phyloP scores from a whole-genome alignment of 2,888 invertebrate genomes.

The Folsomia candida region DNA sequence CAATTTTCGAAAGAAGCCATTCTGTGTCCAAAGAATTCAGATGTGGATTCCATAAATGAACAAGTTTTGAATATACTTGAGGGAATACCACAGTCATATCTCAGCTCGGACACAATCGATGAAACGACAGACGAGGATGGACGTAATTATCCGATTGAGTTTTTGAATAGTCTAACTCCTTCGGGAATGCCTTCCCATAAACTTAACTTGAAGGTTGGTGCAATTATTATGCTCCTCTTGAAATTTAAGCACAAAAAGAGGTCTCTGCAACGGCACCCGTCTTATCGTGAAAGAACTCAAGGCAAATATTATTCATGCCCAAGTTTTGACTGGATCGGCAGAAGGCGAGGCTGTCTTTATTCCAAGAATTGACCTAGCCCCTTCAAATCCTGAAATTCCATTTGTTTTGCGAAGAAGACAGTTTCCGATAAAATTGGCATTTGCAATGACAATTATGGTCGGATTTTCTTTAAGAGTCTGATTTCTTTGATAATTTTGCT shows the following conservation, averaged over 20 bases:
- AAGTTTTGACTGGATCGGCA: constrained; percentile 23
- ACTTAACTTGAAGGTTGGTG: constrained; percentile 44
- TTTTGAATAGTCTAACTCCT: constrained; percentile 41
- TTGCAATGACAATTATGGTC: constrained; percentile 51
- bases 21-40: constrained; percentile 27
- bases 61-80: constrained; percentile 17
- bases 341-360: constrained; percentile 44
- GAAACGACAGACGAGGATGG: constrained; percentile 6
- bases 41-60: constrained; percentile 27
- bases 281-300: too few species aligned
- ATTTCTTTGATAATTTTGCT: too few species aligned
- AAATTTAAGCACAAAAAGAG: too few species aligned
- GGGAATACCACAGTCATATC: constrained; percentile 12
- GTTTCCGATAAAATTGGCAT: constrained; percentile 51
- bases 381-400: constrained; percentile 33
- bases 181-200: constrained; percentile 45
- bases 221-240: constrained; percentile 45
- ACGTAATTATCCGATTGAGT: constrained; percentile 38
- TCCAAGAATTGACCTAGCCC: constrained; percentile 48
- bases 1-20: constrained; percentile 25
- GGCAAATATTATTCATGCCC: constrained; percentile 32
- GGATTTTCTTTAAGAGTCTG: too few species aligned
- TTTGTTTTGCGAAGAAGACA: constrained; percentile 48
- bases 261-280: too few species aligned
- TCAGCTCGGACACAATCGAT: constrained; percentile 38